phyloP scores from a whole-genome alignment of 1,140 invertebrate genomes.

The Whitmania pigra region DNA sequence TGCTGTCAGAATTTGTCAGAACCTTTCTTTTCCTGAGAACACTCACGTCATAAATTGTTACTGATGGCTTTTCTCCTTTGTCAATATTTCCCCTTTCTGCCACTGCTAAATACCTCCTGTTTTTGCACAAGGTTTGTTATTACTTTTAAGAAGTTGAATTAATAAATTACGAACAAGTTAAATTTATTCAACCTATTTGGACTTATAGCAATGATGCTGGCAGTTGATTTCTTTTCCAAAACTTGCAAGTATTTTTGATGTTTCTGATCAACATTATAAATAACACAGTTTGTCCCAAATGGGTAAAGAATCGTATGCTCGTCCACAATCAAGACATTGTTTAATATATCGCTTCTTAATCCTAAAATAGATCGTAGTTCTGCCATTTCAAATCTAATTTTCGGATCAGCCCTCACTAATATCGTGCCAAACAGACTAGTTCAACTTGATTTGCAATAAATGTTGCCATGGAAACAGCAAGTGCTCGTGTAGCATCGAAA shows the following conservation, averaged over 20 bases:
- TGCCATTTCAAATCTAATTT: constrained; percentile 32
- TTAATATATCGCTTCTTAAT: constrained; percentile 35
- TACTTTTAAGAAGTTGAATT: not conserved
- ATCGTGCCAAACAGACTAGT: not conserved
- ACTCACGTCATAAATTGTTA: constrained; percentile 46
- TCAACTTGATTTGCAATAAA: not conserved
- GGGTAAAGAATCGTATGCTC: constrained; percentile 34
- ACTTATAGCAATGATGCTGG: constrained; percentile 41
- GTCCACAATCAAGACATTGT: constrained; percentile 31
- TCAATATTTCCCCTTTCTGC: constrained; percentile 32
- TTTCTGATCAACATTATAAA: constrained; percentile 45
- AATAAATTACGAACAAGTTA: constrained; percentile 3
- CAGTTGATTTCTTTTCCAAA: constrained; percentile 39
- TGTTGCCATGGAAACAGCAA: not conserved
- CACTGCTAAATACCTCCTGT: constrained; percentile 25
- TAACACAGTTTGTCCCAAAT: constrained; percentile 42
- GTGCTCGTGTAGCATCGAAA: not conserved
- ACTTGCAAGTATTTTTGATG: constrained; percentile 43
- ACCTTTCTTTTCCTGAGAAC: constrained; percentile 42
- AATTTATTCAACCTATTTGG: constrained; percentile 43
- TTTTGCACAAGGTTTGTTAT: not conserved
- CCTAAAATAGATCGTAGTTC: constrained; percentile 41
- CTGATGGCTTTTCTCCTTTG: constrained; percentile 41
- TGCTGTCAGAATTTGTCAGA: constrained; percentile 35
- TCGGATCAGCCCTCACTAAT: not conserved